Evolutionary conservation across 2,888 invertebrate genomes (phyloP).

Genomic region (Xylota sylvarum): DNA sequence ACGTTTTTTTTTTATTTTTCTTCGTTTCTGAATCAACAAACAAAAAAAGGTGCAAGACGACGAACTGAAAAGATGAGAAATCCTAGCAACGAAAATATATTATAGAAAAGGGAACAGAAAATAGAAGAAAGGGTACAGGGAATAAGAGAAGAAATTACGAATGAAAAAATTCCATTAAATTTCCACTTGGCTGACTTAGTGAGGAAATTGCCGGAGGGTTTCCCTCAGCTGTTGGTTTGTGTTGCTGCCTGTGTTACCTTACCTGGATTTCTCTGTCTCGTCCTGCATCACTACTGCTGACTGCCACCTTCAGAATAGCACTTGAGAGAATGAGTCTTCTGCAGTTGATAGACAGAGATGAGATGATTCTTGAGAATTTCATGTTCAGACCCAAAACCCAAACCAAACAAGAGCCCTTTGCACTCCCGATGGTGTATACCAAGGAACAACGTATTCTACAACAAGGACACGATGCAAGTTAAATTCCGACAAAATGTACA

Average conservation of each 20-base stretch:
- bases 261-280: slow-evolving; percentile 5
- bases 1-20: not conserved
- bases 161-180: slow-evolving; percentile 74
- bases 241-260: slow-evolving; percentile 22
- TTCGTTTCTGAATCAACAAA: slow-evolving; percentile 19
- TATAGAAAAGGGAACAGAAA: not conserved
- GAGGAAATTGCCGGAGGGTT: slow-evolving; percentile 65
- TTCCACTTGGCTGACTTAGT: slow-evolving; percentile 72
- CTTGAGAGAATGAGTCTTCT: slow-evolving; percentile 16
- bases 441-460: slow-evolving; percentile 42
- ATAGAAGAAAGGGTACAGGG: not conserved
- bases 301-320: not conserved
- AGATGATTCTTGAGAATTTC: slow-evolving; percentile 53
- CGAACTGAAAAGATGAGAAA: slow-evolving; percentile 27
- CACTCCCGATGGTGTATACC: not conserved
- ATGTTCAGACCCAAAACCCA: not conserved
- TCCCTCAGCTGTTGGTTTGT: slow-evolving; percentile 9
- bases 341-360: slow-evolving; percentile 66
- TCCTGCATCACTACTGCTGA: not conserved
- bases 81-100: slow-evolving; percentile 18
- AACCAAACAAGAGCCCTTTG: not conserved
- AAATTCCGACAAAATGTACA: slow-evolving; percentile 57
- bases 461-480: slow-evolving; percentile 47
- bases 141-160: slow-evolving; percentile 44
- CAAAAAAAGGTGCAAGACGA: slow-evolving; percentile 32